phyloP scores from a whole-genome alignment of 1,140 invertebrate species.

The Drosophila pallidifrons region DNA sequence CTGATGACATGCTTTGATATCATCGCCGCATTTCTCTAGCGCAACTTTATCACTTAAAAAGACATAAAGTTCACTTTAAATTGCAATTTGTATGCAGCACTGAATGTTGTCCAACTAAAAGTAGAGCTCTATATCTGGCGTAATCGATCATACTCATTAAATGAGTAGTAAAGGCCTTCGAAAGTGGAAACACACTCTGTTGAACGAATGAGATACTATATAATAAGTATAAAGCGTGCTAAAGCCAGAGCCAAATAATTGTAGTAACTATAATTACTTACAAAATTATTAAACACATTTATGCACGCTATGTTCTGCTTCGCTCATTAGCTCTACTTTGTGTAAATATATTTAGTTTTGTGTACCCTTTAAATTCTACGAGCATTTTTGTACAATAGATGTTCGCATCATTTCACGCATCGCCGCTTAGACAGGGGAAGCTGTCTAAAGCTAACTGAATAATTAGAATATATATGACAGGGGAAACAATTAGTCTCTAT shows the following conservation, averaged over 20 bases:
- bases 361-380: slow-evolving; percentile 18
- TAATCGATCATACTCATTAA: neutral
- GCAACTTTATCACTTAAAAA: slow-evolving; percentile 74
- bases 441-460: neutral
- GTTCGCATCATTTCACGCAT: slow-evolving; percentile 58
- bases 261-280: neutral
- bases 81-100: slow-evolving; percentile 64
- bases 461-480: neutral
- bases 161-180: too few species aligned
- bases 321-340: slow-evolving; percentile 18
- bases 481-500: too few species aligned
- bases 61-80: slow-evolving; percentile 69
- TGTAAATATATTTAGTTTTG: slow-evolving; percentile 34
- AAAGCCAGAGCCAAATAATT: neutral
- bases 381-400: slow-evolving; percentile 31
- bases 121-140: neutral
- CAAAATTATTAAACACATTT: slow-evolving; percentile 1
- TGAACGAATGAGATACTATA: neutral
- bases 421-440: slow-evolving; percentile 15
- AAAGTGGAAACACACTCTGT: neutral
- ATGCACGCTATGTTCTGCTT: slow-evolving; percentile 5
- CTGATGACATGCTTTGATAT: slow-evolving; percentile 25
- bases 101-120: neutral
- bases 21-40: slow-evolving; percentile 44
- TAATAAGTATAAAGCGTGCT: neutral